Base-by-base conservation (phyloP, 2,797 vertebrate genomes). In the Hyperoplus immaculatus region DNA sequence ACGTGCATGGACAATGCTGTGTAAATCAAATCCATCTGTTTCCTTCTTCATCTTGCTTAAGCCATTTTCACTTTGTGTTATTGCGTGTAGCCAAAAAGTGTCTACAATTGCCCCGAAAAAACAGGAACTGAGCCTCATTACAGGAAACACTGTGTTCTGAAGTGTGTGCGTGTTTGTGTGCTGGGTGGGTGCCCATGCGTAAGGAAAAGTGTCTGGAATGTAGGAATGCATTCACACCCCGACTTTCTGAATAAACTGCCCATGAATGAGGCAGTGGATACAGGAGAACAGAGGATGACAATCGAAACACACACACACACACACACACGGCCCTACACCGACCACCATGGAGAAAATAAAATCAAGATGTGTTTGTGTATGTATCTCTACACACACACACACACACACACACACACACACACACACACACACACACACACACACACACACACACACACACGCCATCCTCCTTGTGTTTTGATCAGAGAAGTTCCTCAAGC, bases 201-300 rank as follows among this genome's bases (percentile, higher is more conserved):
- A 68, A 85, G 72, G 77, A 83, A 81, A 81, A 89, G 78, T 0
- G 54, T 15, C 72, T 75, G 90, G 92, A 87, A 92, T 91, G 88
- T 21, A 29, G 88, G 88, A 90, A 92, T 89, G 91, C 85, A 85
- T 90, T 91, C 89, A 85, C 78, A 80, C 78, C 70, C 77, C 54
- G 15, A 60, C 64, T 85, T 84, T 89, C 85, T 92, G 85, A 90
- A 88, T 86, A 91, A 90, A 89, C 86, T 78, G 47, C 45, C 69
- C 49, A 55, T 78, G 83, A 89, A 90, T 84, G 85, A 81, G 80
- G 64, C 5, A 54, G 49, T 38, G 66, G 78, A 71, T 41, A 21
- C 61, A 58, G 79, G 64, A 53, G 43, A 84, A 56, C 29, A 54
- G 65, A 42, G 15, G 54, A 70, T 7, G 16, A 64, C 68, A 49